phyloP scores from a whole-genome alignment of 2,113 vertebrate genomes.

The Melospiza melodia region DNA sequence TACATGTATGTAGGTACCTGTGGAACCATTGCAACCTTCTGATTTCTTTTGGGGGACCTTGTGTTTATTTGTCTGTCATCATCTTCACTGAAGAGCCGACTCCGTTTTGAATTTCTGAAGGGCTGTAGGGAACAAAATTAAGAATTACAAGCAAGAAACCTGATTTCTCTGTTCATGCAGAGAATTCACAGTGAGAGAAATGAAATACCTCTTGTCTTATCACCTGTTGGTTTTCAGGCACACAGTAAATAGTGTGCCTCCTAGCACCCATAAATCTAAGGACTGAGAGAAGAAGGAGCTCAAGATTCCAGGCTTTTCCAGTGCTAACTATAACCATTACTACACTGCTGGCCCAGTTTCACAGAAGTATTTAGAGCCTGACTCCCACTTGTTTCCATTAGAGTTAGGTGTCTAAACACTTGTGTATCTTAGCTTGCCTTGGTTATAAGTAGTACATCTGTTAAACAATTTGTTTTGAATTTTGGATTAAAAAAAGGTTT shows the following conservation, averaged over 20 bases:
- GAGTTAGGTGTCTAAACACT: conserved; percentile 50
- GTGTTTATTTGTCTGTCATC: conserved; percentile 87
- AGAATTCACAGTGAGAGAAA: conserved; percentile 3
- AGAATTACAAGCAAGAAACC: conserved; percentile 34
- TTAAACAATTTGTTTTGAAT: background rate
- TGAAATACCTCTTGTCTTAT: background rate
- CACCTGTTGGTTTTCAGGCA: background rate
- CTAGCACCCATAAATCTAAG: background rate
- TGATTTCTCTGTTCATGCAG: background rate
- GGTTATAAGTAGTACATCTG: background rate
- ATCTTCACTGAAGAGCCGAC: conserved; percentile 91
- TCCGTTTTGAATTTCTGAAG: conserved; percentile 94
- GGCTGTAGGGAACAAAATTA: conserved; percentile 77
- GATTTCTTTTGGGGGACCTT: conserved; percentile 93
- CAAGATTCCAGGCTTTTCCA: conserved; percentile 28
- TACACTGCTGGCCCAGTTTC: conserved; percentile 21
- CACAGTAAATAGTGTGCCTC: background rate
- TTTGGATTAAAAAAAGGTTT: background rate
- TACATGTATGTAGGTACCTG: conserved; percentile 78
- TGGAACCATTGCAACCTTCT: conserved; percentile 88
- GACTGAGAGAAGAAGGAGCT: background rate
- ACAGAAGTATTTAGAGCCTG: conserved; percentile 15
- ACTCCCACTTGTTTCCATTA: conserved; percentile 44
- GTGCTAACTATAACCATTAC: conserved; percentile 44
- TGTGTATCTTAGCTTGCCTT: background rate